Evolutionary conservation across 1,140 invertebrate species (phyloP).

Genomic region (Portunus trituberculatus): DNA sequence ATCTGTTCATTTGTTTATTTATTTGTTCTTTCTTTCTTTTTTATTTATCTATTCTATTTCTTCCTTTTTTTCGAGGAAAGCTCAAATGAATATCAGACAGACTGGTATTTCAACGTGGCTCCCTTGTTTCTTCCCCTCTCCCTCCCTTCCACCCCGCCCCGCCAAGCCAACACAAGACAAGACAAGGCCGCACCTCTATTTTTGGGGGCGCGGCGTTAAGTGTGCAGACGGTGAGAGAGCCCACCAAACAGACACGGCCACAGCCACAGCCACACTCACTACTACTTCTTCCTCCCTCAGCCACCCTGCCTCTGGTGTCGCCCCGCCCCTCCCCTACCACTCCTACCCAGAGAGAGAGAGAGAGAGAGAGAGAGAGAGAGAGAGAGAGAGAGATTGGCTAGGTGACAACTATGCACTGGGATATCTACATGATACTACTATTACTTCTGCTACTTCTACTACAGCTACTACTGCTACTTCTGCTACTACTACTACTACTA

Average conservation of each 20-base stretch:
- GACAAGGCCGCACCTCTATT: not conserved
- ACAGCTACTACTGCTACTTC: not conserved
- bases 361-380: constrained; percentile 50
- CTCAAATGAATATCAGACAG: not conserved
- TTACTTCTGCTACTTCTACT: not conserved
- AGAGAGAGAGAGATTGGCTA: not conserved
- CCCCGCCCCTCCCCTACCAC: too few species aligned
- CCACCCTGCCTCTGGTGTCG: not conserved
- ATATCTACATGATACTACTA: not conserved
- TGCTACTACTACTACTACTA: too few species aligned
- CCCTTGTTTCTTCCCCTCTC: not conserved
- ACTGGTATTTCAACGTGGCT: too few species aligned
- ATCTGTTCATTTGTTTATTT: not conserved
- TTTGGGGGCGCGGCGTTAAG: not conserved
- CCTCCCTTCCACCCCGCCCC: not conserved
- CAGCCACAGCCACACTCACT: not conserved
- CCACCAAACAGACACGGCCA: not conserved
- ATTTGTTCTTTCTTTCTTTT: too few species aligned
- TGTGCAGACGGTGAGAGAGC: not conserved
- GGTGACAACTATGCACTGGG: not conserved
- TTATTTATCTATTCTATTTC: too few species aligned
- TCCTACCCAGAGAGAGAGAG: not conserved
- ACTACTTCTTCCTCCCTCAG: not conserved
- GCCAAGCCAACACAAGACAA: not conserved
- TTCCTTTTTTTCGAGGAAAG: too few species aligned